These are phyloP conservation scores for Cecropterus lyciades DNA, from an alignment of 1,140 invertebrate genomes.

Conservation along the genomic window DNA sequence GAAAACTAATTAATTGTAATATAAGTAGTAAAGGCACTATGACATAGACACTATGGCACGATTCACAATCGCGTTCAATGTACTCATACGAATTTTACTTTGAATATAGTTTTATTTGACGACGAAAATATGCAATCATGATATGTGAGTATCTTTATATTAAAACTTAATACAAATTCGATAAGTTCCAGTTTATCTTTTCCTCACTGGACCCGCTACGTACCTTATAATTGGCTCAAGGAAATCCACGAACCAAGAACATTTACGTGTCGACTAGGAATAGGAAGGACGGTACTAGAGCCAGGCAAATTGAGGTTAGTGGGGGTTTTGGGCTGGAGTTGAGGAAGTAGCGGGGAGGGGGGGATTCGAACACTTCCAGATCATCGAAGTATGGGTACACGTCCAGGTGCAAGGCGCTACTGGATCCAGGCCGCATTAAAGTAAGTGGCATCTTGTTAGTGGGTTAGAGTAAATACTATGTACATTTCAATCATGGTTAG, in stretches of 20 bases:
- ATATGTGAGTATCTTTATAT: too few relatives aligned
- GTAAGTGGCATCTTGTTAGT: constrained; percentile 36
- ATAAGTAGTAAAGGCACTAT: too few relatives aligned
- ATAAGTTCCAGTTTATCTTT: too few relatives aligned
- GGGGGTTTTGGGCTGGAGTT: constrained; percentile 42
- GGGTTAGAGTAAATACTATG: constrained; percentile 29
- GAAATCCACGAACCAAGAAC: constrained; percentile 26
- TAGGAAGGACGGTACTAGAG: constrained; percentile 42
- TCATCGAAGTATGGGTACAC: constrained; percentile 81
- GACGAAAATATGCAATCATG: too few relatives aligned
- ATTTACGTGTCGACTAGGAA: constrained; percentile 14
- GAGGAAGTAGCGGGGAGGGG: constrained; percentile 64
- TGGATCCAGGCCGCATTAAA: constrained; percentile 64
- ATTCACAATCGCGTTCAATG: too few relatives aligned
- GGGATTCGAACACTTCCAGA: constrained; percentile 73
- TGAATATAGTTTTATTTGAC: too few relatives aligned
- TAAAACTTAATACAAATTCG: too few relatives aligned
- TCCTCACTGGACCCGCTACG: neutral
- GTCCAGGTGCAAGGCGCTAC: constrained; percentile 67
- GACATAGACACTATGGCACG: too few relatives aligned
- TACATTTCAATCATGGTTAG: neutral
- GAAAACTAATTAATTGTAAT: too few relatives aligned
- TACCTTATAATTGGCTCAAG: neutral
- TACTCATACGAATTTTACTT: too few relatives aligned
- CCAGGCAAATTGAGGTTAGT: constrained; percentile 28